Percentiles rank a stretch among this genome's conserved stretches.
Conservation (phyloP, 2,797 vertebrate genomes). For the Morus bassanus region DNA sequence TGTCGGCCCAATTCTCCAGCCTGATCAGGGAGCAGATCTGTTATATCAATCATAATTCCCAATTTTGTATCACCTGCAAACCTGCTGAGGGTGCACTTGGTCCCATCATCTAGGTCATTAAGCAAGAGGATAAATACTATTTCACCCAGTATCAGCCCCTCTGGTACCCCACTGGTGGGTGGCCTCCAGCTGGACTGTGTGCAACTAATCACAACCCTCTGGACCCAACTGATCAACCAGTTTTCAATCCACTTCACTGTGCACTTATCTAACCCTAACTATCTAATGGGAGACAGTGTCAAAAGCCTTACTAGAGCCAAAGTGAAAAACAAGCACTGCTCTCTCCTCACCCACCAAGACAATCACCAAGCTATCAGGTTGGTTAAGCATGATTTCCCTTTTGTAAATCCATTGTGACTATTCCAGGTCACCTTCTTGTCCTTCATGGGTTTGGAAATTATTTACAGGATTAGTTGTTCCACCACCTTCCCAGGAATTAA, state of each 20-base stretch:
- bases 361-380: background rate
- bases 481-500: background rate
- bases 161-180: background rate
- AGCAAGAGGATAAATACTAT: background rate
- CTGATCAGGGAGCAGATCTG: background rate
- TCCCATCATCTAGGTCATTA: background rate
- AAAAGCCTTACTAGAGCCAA: background rate
- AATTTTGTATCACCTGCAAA: background rate
- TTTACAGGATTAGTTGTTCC: background rate
- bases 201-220: background rate
- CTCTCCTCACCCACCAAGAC: background rate
- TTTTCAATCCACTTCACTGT: background rate
- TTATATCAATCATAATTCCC: background rate
- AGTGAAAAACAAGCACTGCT: background rate
- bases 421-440: background rate
- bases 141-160: background rate
- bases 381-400: background rate
- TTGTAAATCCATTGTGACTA: background rate
- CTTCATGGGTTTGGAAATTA: background rate
- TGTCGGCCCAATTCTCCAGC: background rate
- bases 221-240: background rate
- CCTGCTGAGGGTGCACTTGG: background rate
- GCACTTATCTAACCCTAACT: background rate
- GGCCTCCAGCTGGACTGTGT: background rate
- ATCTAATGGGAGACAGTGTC: background rate